These are phyloP conservation scores for Episyrphus balteatus DNA, from an alignment of 1,140 invertebrate species.

Conservation along the genomic window DNA sequence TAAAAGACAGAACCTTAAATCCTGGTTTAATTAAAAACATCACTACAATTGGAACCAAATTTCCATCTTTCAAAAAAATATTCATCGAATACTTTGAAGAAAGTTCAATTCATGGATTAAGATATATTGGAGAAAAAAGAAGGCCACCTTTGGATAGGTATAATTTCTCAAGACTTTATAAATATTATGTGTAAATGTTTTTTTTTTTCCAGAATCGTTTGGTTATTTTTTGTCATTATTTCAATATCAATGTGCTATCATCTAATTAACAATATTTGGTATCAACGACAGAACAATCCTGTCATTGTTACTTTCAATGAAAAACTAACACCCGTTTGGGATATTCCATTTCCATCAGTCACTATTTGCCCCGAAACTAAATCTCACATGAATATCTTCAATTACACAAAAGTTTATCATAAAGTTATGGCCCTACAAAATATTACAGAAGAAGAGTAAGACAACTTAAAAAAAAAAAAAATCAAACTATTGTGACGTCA, in stretches of 20 bases:
- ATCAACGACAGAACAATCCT: slow-evolving; percentile 49
- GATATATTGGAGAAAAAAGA: slow-evolving; percentile 36
- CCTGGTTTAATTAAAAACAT: no score
- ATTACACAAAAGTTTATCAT: slow-evolving; percentile 40
- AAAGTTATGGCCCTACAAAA: slow-evolving; percentile 11
- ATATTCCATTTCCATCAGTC: slow-evolving; percentile 50
- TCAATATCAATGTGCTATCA: slow-evolving; percentile 28
- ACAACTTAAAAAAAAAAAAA: no score
- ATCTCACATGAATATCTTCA: slow-evolving; percentile 40
- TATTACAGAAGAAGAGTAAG: no score
- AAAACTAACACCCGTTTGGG: slow-evolving; percentile 47
- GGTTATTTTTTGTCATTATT: slow-evolving; percentile 23
- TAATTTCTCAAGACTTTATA: slow-evolving; percentile 1
- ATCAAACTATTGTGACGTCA: no score
- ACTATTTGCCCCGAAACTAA: slow-evolving; percentile 51
- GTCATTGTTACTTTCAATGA: slow-evolving; percentile 54
- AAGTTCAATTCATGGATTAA: slow-evolving; percentile 36
- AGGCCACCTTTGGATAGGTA: slow-evolving; percentile 30
- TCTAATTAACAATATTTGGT: slow-evolving; percentile 46
- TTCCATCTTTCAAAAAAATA: slow-evolving; percentile 29
- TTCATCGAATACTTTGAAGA: slow-evolving; percentile 34
- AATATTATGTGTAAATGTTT: not conserved
- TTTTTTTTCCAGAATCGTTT: slow-evolving; percentile 15
- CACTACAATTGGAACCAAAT: no score
- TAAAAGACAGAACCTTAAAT: no score